phyloP scores from a whole-genome alignment of 2,113 vertebrate genomes.

The Siniperca knerii region DNA sequence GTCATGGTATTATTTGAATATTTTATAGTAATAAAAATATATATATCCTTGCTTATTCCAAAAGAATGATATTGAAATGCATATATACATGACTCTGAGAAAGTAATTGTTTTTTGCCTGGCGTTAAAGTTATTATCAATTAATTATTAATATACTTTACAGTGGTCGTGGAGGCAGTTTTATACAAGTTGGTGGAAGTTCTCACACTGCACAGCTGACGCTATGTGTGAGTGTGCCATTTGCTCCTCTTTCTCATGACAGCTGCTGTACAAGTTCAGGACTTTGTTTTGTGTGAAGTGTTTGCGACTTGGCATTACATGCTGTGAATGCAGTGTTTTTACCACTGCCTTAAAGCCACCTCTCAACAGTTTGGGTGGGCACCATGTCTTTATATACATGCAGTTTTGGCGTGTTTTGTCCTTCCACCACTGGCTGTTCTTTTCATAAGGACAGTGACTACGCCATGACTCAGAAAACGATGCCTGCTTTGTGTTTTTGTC shows the following conservation, averaged over 20 bases:
- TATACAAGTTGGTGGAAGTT: slow-evolving; percentile 45
- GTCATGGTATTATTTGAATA: background rate
- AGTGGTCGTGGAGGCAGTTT: slow-evolving; percentile 42
- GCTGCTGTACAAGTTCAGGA: slow-evolving; percentile 70
- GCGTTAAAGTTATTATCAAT: slow-evolving; percentile 20
- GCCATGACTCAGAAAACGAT: background rate
- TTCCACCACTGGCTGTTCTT: background rate
- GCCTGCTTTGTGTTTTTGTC: slow-evolving; percentile 31
- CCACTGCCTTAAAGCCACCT: slow-evolving; percentile 38
- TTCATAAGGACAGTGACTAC: background rate
- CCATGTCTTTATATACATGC: slow-evolving; percentile 9
- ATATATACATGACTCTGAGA: background rate
- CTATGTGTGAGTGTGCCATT: slow-evolving; percentile 55
- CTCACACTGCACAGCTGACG: slow-evolving; percentile 53
- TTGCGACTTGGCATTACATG: slow-evolving; percentile 47
- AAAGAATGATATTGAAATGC: background rate
- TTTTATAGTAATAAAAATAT: background rate
- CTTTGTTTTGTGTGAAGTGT: slow-evolving; percentile 74
- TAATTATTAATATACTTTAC: slow-evolving; percentile 9
- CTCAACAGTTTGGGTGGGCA: slow-evolving; percentile 46
- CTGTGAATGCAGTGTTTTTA: slow-evolving; percentile 51
- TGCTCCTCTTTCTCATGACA: slow-evolving; percentile 75
- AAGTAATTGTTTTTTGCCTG: slow-evolving; percentile 14
- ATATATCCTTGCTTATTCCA: background rate
- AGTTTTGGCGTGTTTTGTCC: background rate